phyloP scores from a whole-genome alignment of 1,140 invertebrate species.

The Kradibia gibbosae region DNA sequence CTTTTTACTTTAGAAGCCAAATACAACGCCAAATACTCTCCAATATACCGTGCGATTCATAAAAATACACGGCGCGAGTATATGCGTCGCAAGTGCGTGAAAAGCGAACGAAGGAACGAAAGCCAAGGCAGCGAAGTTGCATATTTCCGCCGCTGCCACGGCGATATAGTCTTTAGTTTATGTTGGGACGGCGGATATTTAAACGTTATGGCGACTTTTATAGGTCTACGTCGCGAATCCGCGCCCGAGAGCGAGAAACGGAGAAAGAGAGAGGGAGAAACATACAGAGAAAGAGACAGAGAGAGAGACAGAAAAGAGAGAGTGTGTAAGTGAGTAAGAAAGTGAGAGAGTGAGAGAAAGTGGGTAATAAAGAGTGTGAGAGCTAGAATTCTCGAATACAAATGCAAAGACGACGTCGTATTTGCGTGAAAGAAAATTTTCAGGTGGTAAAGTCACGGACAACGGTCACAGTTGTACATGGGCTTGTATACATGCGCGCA shows the following conservation, averaged over 20 bases:
- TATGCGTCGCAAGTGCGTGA: constrained; percentile 26
- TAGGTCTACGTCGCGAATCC: constrained; percentile 56
- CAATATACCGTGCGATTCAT: background rate
- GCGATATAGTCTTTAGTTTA: constrained; percentile 61
- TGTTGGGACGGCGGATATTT: constrained; percentile 56
- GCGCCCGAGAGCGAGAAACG: constrained; percentile 35
- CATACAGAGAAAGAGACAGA: background rate
- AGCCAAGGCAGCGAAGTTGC: constrained; percentile 45
- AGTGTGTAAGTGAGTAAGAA: background rate
- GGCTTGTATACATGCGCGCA: background rate
- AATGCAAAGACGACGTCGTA: constrained; percentile 42
- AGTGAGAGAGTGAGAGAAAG: constrained; percentile 20
- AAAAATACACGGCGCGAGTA: constrained; percentile 3
- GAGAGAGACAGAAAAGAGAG: background rate
- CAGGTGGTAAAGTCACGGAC: constrained; percentile 32
- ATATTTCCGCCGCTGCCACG: constrained; percentile 56
- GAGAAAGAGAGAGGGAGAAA: constrained; percentile 1
- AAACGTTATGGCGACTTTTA: constrained; percentile 61
- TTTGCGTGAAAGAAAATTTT: constrained; percentile 45
- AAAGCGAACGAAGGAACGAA: constrained; percentile 40
- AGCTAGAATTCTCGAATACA: constrained; percentile 17
- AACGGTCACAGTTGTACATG: constrained; percentile 15
- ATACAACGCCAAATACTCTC: background rate
- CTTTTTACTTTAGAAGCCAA: constrained; percentile 1
- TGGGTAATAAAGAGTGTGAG: background rate